These are phyloP conservation scores for Nemotelus pantherinus DNA, from an alignment of 2,888 invertebrate species.

Conservation along the genomic window DNA sequence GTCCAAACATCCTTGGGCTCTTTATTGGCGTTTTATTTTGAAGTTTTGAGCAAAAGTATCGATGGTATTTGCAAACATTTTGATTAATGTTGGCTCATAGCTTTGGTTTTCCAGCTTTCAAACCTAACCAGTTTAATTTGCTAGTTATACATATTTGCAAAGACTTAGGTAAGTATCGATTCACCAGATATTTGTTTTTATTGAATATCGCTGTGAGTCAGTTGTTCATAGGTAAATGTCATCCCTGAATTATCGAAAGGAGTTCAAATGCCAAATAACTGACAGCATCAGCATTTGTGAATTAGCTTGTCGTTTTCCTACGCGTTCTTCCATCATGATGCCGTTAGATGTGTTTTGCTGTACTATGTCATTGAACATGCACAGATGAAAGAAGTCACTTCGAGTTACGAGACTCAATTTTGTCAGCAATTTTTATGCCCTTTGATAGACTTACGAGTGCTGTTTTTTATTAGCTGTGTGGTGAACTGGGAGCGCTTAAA, in stretches of 20 bases:
- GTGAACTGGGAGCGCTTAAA: conserved; percentile 26
- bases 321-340: conserved; percentile 4
- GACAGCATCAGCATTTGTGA: conserved; percentile 33
- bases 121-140: no score
- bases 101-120: no score
- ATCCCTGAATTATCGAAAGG: background rate
- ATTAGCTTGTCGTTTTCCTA: conserved; percentile 27
- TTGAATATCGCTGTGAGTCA: no score
- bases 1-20: no score
- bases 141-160: no score
- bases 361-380: background rate
- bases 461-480: conserved; percentile 21
- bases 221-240: background rate
- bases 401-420: conserved; percentile 46
- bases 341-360: conserved; percentile 8
- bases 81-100: no score
- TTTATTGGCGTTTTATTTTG: no score
- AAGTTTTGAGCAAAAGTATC: conserved; percentile 5
- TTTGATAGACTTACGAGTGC: conserved; percentile 45
- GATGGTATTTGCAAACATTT: background rate
- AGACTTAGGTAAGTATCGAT: no score
- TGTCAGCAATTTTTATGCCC: conserved; percentile 48
- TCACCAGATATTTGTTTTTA: no score
- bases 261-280: conserved; percentile 15
- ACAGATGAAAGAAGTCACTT: conserved; percentile 43